These are phyloP conservation scores for Syrista parreyssii DNA, from an alignment of 2,888 invertebrate species.

Conservation along the genomic window DNA sequence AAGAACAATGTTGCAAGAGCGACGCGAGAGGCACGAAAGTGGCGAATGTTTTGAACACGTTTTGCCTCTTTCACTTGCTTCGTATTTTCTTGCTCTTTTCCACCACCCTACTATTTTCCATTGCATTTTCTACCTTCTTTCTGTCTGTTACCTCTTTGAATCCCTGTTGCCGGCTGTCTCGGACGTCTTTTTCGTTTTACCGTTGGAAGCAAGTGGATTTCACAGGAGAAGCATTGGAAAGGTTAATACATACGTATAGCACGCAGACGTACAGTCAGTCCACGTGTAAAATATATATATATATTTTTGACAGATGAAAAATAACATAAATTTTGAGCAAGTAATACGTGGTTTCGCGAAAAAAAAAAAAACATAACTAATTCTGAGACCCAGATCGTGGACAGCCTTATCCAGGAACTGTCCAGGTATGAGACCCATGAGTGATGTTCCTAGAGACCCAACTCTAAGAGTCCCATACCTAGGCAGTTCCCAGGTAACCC, in stretches of 20 bases:
- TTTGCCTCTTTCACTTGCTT: background rate
- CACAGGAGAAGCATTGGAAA: background rate
- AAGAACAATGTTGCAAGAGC: background rate
- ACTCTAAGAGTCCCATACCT: too few species aligned
- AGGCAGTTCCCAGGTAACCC: too few species aligned
- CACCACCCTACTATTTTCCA: background rate
- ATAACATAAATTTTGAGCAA: background rate
- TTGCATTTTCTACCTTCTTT: background rate
- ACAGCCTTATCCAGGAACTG: background rate
- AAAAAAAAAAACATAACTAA: too few species aligned
- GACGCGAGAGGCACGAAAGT: background rate
- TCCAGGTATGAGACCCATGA: background rate
- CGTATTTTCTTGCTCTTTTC: background rate
- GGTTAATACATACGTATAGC: too few species aligned
- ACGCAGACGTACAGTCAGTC: too few species aligned
- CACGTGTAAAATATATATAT: too few species aligned
- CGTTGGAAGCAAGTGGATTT: background rate
- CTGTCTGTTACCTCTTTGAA: background rate
- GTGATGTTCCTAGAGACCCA: background rate
- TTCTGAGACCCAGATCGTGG: background rate
- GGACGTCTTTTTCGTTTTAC: background rate
- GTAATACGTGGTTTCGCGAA: background rate
- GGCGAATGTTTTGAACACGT: background rate
- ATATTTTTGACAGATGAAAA: background rate
- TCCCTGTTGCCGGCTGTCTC: background rate